Conservation (phyloP, 2,113 vertebrate species). For the Marmota flaviventris region DNA sequence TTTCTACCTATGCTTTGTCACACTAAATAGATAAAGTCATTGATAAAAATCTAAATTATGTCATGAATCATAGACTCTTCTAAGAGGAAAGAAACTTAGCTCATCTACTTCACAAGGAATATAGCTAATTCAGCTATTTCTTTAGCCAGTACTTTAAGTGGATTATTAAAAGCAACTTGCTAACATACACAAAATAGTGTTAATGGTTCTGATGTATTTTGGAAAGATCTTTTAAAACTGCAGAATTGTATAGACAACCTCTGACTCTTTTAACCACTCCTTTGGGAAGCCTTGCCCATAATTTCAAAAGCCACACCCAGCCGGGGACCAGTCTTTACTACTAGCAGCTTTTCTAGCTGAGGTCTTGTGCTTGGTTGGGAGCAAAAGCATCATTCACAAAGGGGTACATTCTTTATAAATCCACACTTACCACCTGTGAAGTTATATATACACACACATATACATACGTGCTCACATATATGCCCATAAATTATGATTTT, state of each 20-base stretch:
- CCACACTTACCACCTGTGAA: background rate
- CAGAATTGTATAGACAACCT: background rate
- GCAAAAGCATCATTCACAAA: background rate
- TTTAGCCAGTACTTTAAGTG: background rate
- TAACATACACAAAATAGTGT: background rate
- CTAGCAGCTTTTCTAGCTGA: background rate
- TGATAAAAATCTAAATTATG: slow-evolving; percentile 53
- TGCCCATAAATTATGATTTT: background rate
- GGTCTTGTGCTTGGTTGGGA: background rate
- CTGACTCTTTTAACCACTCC: background rate
- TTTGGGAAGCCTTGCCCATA: background rate
- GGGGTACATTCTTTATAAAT: slow-evolving; percentile 32
- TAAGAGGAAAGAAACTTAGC: background rate
- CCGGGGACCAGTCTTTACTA: background rate
- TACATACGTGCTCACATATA: background rate
- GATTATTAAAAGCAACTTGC: slow-evolving; percentile 40
- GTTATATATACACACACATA: background rate
- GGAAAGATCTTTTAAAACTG: slow-evolving; percentile 40
- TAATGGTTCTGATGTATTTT: slow-evolving; percentile 26
- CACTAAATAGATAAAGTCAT: slow-evolving; percentile 8
- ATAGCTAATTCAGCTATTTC: background rate
- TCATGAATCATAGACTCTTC: background rate
- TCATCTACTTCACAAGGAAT: background rate
- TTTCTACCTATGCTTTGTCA: slow-evolving; percentile 4
- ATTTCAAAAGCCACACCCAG: background rate